These are phyloP conservation scores for Esperia sulphurella DNA, from an alignment of 2,888 invertebrate genomes.

Conservation along the genomic window DNA sequence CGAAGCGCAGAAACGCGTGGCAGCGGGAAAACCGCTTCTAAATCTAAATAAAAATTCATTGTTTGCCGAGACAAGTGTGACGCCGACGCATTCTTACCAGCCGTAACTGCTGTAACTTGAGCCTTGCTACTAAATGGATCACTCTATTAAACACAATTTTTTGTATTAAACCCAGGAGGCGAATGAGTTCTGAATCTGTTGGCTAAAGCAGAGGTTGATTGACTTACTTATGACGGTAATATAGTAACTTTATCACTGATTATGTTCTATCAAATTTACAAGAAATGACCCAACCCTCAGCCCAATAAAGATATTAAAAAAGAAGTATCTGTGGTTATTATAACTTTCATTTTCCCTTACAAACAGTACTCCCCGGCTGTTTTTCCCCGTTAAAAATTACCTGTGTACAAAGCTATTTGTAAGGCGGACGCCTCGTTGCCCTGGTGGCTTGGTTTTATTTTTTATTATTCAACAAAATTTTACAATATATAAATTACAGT, in stretches of 20 bases:
- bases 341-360: no score
- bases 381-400: no score
- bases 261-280: not conserved
- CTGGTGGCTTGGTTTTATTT: no score
- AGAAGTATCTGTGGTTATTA: no score
- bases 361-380: no score
- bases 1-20: conserved; percentile 14
- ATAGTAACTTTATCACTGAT: not conserved
- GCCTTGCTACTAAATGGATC: not conserved
- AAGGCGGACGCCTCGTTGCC: no score
- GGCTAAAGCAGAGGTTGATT: conserved; percentile 1
- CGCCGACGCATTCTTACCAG: conserved; percentile 12
- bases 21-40: conserved; percentile 37
- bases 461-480: no score
- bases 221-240: conserved; percentile 3
- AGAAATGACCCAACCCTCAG: no score
- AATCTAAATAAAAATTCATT: conserved; percentile 27
- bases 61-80: conserved; percentile 17
- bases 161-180: not conserved
- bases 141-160: not conserved
- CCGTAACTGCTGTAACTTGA: conserved; percentile 12
- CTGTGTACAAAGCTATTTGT: no score
- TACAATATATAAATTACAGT: no score
- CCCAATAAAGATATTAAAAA: no score
- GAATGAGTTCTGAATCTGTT: not conserved